Percentiles rank a stretch among this genome's conserved stretches.
Conservation (phyloP, 2,888 invertebrate species). For the Penaeus monodon region DNA sequence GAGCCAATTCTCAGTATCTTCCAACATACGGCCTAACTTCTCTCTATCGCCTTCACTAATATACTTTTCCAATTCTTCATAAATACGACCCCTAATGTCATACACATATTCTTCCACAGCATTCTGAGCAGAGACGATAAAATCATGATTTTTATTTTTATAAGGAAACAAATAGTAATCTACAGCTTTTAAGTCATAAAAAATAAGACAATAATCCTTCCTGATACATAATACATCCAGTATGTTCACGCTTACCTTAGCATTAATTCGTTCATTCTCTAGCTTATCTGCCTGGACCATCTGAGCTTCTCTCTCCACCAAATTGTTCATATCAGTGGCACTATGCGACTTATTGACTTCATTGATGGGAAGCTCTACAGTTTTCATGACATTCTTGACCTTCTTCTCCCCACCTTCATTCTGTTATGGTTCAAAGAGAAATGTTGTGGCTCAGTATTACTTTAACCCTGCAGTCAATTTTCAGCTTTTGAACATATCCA, state of each 20-base stretch:
- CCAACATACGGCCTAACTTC: slow-evolving; percentile 75
- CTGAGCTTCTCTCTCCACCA: slow-evolving; percentile 83
- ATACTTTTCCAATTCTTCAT: slow-evolving; percentile 68
- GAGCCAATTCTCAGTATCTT: slow-evolving; percentile 93
- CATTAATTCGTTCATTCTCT: slow-evolving; percentile 64
- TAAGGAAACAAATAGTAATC: not conserved
- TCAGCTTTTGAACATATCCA: no score
- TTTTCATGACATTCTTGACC: slow-evolving; percentile 81
- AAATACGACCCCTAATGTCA: slow-evolving; percentile 80
- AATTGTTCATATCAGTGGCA: slow-evolving; percentile 79
- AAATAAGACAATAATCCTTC: not conserved
- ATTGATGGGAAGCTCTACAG: slow-evolving; percentile 84
- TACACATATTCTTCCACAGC: slow-evolving; percentile 98
- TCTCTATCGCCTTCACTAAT: slow-evolving; percentile 66
- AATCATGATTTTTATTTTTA: not conserved
- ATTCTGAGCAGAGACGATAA: slow-evolving; percentile 75
- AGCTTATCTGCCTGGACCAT: slow-evolving; percentile 64
- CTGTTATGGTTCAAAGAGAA: slow-evolving; percentile 15
- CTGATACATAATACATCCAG: not conserved
- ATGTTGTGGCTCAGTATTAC: not conserved
- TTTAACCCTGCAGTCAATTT: no score
- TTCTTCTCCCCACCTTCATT: slow-evolving; percentile 66
- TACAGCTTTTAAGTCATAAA: not conserved
- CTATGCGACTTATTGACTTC: slow-evolving; percentile 78
- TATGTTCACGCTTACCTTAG: slow-evolving; percentile 50